phyloP scores from a whole-genome alignment of 2,888 invertebrate genomes.

The Acanthosepion esculentum region DNA sequence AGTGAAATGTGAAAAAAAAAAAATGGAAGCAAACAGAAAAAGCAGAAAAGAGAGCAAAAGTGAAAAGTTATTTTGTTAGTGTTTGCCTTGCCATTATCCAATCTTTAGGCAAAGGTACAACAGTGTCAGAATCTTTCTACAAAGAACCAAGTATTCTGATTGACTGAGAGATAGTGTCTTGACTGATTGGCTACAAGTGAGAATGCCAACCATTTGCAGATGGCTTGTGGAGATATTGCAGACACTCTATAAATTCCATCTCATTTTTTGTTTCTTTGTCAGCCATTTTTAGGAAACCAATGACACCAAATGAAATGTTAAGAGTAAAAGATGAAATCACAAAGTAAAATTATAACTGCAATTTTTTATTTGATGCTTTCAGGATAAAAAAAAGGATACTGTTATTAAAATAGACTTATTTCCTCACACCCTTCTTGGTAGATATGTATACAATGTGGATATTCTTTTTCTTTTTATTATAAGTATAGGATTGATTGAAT shows the following conservation, averaged over 20 bases:
- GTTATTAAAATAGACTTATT: too few species aligned
- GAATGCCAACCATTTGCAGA: constrained; percentile 11
- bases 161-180: not conserved
- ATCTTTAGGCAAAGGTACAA: not conserved
- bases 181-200: not conserved
- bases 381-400: too few species aligned
- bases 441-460: too few species aligned
- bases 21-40: too few species aligned
- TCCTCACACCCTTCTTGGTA: too few species aligned
- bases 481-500: too few species aligned
- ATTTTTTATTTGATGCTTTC: too few species aligned
- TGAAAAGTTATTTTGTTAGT: not conserved
- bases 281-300: not conserved
- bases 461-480: too few species aligned
- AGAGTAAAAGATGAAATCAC: not conserved
- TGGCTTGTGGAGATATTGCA: not conserved
- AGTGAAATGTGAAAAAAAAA: too few species aligned
- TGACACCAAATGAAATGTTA: not conserved
- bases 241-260: not conserved
- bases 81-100: not conserved
- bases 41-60: not conserved
- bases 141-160: not conserved
- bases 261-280: not conserved
- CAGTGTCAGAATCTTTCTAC: not conserved
- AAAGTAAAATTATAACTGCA: not conserved